Percentiles rank a stretch among this genome's conserved stretches.
These are phyloP conservation scores for Parus major DNA, from an alignment of 2,113 vertebrate species.

Conservation along the genomic window DNA sequence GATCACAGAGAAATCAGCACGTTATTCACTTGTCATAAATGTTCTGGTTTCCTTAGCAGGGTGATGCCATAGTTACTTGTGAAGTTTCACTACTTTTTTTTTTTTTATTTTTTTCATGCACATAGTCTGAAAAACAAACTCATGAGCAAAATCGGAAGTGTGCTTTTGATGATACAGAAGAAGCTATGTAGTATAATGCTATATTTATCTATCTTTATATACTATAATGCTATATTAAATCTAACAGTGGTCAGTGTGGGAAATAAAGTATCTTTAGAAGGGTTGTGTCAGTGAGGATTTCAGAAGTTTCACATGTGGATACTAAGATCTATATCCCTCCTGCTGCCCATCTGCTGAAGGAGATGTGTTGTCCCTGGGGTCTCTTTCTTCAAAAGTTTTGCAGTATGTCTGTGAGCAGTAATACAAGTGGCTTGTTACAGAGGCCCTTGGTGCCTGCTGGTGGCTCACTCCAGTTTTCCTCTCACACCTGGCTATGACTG, in stretches of 20 bases:
- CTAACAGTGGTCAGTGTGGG: neutral
- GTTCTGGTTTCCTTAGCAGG: neutral
- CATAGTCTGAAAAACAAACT: neutral
- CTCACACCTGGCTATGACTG: accelerated
- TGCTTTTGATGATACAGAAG: neutral
- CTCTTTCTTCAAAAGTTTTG: neutral
- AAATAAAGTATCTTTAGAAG: neutral
- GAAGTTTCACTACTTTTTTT: neutral
- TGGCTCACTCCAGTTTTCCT: neutral
- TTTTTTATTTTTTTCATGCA: neutral
- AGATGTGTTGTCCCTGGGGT: neutral
- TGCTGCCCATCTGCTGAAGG: neutral
- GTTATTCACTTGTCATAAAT: neutral
- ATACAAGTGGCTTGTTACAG: neutral
- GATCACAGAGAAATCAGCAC: neutral
- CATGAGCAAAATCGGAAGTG: neutral
- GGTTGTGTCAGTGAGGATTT: neutral
- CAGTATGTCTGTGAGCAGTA: accelerated
- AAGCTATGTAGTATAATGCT: neutral
- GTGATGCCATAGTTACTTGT: neutral
- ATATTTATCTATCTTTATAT: neutral
- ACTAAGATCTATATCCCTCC: neutral
- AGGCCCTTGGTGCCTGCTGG: neutral
- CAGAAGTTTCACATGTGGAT: neutral
- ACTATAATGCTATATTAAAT: neutral